A percentile compares a stretch with the other conserved stretches of the same genome.
Conservation (phyloP, 2,888 invertebrate genomes). For the Eudasyphora cyanicolor region DNA sequence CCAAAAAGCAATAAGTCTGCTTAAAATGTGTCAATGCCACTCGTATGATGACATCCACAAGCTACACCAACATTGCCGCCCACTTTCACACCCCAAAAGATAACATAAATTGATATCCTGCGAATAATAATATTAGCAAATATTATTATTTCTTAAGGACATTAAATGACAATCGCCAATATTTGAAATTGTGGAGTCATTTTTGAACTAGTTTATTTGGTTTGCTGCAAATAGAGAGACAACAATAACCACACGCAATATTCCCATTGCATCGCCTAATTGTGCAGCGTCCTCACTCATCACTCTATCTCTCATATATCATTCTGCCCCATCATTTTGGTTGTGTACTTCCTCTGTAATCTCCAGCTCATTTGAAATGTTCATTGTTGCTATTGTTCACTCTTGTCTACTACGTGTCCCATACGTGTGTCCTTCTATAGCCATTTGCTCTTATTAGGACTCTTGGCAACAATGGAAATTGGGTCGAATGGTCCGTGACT, state of each 20-base stretch:
- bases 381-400: neutral
- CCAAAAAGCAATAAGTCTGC: neutral
- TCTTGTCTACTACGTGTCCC: neutral
- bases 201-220: slow-evolving; percentile 13
- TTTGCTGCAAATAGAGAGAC: neutral
- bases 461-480: neutral
- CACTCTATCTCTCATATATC: neutral
- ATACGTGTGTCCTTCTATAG: slow-evolving; percentile 6
- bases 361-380: slow-evolving; percentile 19
- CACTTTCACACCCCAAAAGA: neutral
- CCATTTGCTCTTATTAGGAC: neutral
- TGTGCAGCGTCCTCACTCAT: slow-evolving; percentile 8
- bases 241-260: slow-evolving; percentile 41
- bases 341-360: neutral
- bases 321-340: neutral
- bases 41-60: neutral
- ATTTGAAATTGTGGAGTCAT: slow-evolving; percentile 41
- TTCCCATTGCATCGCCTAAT: slow-evolving; percentile 21
- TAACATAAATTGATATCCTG: too few relatives aligned
- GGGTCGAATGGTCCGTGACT: slow-evolving; percentile 1
- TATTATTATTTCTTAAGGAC: slow-evolving; percentile 27
- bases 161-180: slow-evolving; percentile 41
- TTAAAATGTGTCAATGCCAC: neutral
- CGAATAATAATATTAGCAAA: neutral
- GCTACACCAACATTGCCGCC: neutral